These are phyloP conservation scores for Pogonus chalceus DNA, from an alignment of 1,140 invertebrate genomes.

Conservation along the genomic window DNA sequence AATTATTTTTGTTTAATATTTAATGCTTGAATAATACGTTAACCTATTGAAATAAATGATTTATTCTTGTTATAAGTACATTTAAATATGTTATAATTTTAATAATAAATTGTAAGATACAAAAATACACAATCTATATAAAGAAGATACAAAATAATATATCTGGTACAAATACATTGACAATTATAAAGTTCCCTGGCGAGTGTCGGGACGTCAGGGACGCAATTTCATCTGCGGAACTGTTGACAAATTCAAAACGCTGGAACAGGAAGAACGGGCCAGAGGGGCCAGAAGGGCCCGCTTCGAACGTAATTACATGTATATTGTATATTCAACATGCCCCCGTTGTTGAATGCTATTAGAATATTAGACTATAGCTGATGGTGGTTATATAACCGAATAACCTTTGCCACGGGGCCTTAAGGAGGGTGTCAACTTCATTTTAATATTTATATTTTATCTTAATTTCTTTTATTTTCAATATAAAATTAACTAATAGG, in stretches of 20 bases:
- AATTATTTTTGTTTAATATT: no score
- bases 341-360: background rate
- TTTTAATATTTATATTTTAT: background rate
- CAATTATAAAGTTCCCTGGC: no score
- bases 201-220: background rate
- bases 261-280: background rate
- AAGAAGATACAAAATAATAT: no score
- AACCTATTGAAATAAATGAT: no score
- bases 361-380: background rate
- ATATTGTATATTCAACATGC: background rate
- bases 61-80: no score
- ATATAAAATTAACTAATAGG: no score
- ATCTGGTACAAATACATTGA: no score
- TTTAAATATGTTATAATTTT: no score
- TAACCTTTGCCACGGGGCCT: background rate
- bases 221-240: background rate
- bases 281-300: background rate
- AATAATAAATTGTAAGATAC: no score
- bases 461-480: background rate
- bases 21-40: no score
- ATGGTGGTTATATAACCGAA: background rate
- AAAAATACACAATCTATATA: no score
- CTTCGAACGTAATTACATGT: background rate
- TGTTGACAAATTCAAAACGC: background rate
- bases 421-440: background rate